A percentile compares a stretch with the other conserved stretches of the same genome.
These are phyloP conservation scores for Trichosurus vulpecula DNA, from an alignment of 2,797 vertebrate genomes.

Conservation along the genomic window DNA sequence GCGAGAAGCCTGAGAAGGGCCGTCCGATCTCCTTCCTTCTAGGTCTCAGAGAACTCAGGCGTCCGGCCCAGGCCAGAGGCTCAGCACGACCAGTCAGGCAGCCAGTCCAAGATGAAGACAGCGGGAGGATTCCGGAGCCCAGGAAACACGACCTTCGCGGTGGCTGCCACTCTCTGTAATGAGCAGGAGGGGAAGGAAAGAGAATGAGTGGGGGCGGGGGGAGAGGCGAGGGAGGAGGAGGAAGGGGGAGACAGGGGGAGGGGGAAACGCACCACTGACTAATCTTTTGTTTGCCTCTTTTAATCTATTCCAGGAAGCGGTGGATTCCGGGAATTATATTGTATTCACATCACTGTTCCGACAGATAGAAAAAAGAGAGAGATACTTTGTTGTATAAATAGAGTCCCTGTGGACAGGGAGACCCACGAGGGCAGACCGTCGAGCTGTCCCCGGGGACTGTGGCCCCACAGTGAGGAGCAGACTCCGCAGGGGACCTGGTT, in stretches of 20 bases:
- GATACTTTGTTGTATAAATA: constrained; percentile 42
- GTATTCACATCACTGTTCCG: constrained; percentile 75
- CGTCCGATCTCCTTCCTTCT: not conserved
- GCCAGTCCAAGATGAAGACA: not conserved
- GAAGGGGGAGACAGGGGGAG: constrained; percentile 40
- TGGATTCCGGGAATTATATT: constrained; percentile 85
- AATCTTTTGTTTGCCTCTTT: constrained; percentile 84
- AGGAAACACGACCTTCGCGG: constrained; percentile 47
- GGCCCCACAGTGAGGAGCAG: not conserved
- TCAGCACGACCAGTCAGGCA: not conserved
- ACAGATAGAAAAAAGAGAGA: constrained; percentile 63
- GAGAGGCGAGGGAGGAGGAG: not conserved
- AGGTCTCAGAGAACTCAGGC: not conserved
- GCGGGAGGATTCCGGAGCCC: not conserved
- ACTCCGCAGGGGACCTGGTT: fast-evolving
- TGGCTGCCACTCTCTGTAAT: constrained; percentile 57
- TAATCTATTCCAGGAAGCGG: constrained; percentile 86
- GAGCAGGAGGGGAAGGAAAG: constrained; percentile 28
- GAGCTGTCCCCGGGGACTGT: not conserved
- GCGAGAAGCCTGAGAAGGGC: not conserved
- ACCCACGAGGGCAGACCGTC: not conserved
- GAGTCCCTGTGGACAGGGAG: not conserved
- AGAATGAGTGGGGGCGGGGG: constrained; percentile 46
- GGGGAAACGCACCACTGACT: constrained; percentile 69
- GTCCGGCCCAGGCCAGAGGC: not conserved